A percentile compares a stretch with the other conserved stretches of the same genome.
These are phyloP conservation scores for Sturmia bella DNA, from an alignment of 2,888 invertebrate species.

Conservation along the genomic window DNA sequence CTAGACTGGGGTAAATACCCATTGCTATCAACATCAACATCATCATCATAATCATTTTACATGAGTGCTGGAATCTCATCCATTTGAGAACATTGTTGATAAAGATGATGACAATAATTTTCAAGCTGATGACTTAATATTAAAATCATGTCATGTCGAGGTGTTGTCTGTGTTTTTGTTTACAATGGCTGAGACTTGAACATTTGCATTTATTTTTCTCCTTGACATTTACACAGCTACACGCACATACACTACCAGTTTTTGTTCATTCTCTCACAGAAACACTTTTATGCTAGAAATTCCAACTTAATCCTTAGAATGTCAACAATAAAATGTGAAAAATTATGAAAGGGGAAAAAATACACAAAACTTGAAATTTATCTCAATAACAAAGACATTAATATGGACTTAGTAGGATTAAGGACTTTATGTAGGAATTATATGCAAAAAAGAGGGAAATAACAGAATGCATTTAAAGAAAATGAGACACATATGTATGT, in stretches of 20 bases:
- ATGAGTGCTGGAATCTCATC: conserved; percentile 4
- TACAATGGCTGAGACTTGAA: not conserved
- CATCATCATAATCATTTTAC: too few relatives aligned
- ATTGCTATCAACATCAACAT: conserved; percentile 6
- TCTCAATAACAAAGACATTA: conserved; percentile 48
- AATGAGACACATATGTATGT: too few relatives aligned
- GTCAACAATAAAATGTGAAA: conserved; percentile 18
- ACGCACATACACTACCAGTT: too few relatives aligned
- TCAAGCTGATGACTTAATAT: conserved; percentile 49
- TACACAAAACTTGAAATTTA: not conserved
- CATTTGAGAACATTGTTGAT: not conserved
- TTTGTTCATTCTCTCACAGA: too few relatives aligned
- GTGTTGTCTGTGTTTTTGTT: conserved; percentile 23
- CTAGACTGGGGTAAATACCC: conserved; percentile 7
- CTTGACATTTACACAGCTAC: conserved; percentile 5
- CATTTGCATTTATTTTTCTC: conserved; percentile 32
- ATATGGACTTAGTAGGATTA: conserved; percentile 26
- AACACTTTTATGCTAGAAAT: conserved; percentile 1
- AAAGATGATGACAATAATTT: not conserved
- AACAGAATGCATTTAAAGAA: too few relatives aligned
- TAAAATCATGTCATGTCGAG: conserved; percentile 55
- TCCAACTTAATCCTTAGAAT: not conserved
- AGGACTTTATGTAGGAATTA: not conserved
- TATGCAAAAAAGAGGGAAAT: too few relatives aligned
- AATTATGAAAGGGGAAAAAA: not conserved